Base-by-base conservation (phyloP, 2,113 vertebrate genomes). In the Grus americana region DNA sequence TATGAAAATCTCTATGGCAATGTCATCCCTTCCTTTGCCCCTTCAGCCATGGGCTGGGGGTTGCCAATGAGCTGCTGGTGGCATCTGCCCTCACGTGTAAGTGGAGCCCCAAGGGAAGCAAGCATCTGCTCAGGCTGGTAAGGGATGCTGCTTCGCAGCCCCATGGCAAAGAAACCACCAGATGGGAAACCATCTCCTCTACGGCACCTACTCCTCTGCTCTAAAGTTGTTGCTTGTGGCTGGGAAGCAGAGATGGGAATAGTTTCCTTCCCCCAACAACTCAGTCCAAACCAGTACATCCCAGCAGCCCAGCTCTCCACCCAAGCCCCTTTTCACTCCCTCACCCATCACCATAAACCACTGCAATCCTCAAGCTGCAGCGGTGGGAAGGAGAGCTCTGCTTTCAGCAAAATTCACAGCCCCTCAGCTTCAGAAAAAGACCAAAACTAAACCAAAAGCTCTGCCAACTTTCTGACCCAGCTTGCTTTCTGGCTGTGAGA, bases 251-350 rank as follows among this genome's bases (percentile, higher is more conserved):
- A 59, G 23, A 23, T 15, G 5, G 32, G n/a, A 88, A 66, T 16
- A 5, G 7, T 7, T 15, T 79, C 30, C 42, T 58, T 30, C 0
- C 3, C 11, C 2, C 1, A 1, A 6, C 26, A 59, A 19, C 2
- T 9, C 36, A 24, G 30, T 49, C 22, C 34, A 38, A n/a, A 52
- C 8, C 12, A 20, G 32, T 3, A 12, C 10, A 30, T 42, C 26
- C 38, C 73, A 89, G 50, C 20, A 78, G 30, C 15, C 32, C 70
- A 90, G 14, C 15, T 65, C 67, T 82, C 52, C 7, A 50, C 7
- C 3, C 17, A 59, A 90, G 17, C 4, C 10, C 6, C 13, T 71
- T 85, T 90, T 81, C 34, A n/a, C 15, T 71, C n/a, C 29, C 38
- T 30, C 8, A n/a, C 15, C 15, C 34, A 57, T 9, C 27, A 15